phyloP scores from a whole-genome alignment of 2,797 vertebrate species.

The Gallinago stenura region DNA sequence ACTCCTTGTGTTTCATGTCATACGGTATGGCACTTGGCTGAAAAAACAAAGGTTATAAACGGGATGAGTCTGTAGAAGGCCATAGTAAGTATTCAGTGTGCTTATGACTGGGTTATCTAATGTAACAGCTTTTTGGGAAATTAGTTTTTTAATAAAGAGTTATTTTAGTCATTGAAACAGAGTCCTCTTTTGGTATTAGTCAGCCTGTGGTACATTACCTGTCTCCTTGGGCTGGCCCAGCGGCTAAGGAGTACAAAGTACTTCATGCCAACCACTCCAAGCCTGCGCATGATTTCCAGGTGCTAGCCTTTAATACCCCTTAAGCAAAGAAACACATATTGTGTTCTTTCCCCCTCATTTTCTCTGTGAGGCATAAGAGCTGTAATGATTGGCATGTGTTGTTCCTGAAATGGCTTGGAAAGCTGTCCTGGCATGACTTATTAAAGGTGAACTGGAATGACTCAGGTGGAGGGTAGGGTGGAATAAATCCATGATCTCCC shows the following conservation, averaged over 20 bases:
- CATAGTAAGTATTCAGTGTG: neutral
- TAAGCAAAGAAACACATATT: neutral
- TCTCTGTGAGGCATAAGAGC: conserved; percentile 29
- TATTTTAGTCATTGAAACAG: neutral
- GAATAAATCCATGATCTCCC: conserved; percentile 19
- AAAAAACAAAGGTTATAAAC: neutral
- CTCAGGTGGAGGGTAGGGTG: neutral
- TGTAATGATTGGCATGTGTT: conserved; percentile 28
- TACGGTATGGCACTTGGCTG: neutral
- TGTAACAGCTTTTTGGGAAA: neutral
- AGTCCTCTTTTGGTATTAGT: neutral
- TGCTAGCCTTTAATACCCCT: neutral
- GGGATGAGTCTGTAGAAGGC: neutral
- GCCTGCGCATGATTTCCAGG: neutral
- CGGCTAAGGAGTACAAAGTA: neutral
- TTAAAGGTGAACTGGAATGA: conserved; percentile 30
- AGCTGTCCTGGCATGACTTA: conserved; percentile 30
- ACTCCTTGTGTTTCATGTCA: neutral
- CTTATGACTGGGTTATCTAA: neutral
- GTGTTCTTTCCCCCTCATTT: conserved; percentile 24
- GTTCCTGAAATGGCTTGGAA: conserved; percentile 19
- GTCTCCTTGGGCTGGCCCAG: neutral
- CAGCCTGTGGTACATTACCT: neutral
- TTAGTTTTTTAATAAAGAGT: neutral
- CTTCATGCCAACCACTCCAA: neutral